These are phyloP conservation scores for Drosophila setosimentum DNA, from an alignment of 2,888 invertebrate genomes.

Conservation along the genomic window DNA sequence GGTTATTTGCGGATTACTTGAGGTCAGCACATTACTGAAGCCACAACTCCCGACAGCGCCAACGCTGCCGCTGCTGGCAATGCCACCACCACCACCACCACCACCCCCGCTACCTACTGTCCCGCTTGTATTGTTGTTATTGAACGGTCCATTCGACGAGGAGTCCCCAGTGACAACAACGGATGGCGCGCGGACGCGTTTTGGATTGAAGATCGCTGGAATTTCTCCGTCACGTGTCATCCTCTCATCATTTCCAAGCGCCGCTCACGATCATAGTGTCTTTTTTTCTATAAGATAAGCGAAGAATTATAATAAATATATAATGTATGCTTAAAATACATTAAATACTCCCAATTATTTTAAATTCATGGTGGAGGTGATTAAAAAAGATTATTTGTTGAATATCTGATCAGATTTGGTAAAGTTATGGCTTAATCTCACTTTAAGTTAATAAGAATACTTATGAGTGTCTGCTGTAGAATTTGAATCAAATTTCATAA, in stretches of 20 bases:
- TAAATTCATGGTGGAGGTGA: not conserved
- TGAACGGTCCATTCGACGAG: slow-evolving; percentile 85
- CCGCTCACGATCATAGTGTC: slow-evolving; percentile 45
- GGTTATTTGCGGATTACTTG: slow-evolving; percentile 86
- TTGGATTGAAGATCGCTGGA: slow-evolving; percentile 93
- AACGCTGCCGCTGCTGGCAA: slow-evolving; percentile 37
- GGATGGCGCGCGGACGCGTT: slow-evolving; percentile 89
- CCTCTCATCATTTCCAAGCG: slow-evolving; percentile 69
- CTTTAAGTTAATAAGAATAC: not conserved
- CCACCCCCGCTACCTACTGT: slow-evolving; percentile 8
- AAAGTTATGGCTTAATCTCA: not conserved
- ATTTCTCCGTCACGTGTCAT: slow-evolving; percentile 92
- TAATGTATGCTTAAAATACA: not conserved
- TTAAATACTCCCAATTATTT: not conserved
- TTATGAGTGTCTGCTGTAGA: not conserved
- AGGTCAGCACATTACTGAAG: slow-evolving; percentile 85
- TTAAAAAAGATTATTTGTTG: not conserved
- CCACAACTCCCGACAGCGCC: slow-evolving; percentile 68
- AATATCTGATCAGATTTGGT: not conserved
- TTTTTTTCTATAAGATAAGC: slow-evolving; percentile 10
- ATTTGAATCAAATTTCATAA: not conserved
- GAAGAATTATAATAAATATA: not conserved
- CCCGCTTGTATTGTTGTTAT: slow-evolving; percentile 48
- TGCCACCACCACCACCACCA: slow-evolving; percentile 32
- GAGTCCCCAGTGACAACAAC: slow-evolving; percentile 89